phyloP scores from a whole-genome alignment of 1,140 invertebrate genomes.

The Danaus melanippus region DNA sequence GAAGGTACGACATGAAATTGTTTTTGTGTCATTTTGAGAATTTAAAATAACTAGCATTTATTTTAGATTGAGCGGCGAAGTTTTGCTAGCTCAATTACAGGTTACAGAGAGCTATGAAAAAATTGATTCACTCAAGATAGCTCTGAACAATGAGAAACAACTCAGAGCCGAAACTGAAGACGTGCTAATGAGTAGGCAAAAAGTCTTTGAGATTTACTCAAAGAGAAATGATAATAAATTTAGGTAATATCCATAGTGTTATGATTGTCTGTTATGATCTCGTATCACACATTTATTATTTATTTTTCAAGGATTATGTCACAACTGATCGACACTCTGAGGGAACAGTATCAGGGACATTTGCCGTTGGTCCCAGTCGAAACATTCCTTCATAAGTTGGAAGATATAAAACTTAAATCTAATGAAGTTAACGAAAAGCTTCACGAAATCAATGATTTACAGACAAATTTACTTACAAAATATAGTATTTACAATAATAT shows the following conservation, averaged over 20 bases:
- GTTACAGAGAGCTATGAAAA: constrained; percentile 50
- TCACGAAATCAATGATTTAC: constrained; percentile 50
- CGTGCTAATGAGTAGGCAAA: constrained; percentile 47
- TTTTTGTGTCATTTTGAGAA: constrained; percentile 5
- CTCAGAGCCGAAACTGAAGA: constrained; percentile 52
- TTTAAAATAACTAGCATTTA: constrained; percentile 6
- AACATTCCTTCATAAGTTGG: constrained; percentile 43
- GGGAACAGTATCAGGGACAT: constrained; percentile 61
- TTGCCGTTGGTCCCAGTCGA: constrained; percentile 53
- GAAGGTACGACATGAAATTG: constrained; percentile 46
- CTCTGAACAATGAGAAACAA: constrained; percentile 54
- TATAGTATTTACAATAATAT: constrained; percentile 54
- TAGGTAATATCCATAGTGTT: constrained; percentile 31
- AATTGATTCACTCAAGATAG: constrained; percentile 45
- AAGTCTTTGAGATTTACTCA: constrained; percentile 52
- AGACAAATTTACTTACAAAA: constrained; percentile 45
- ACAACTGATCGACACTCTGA: constrained; percentile 46
- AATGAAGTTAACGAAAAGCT: constrained; percentile 42
- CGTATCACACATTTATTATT: no score
- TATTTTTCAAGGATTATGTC: constrained; percentile 47
- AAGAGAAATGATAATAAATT: constrained; percentile 53
- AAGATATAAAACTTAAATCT: constrained; percentile 43
- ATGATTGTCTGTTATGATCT: no score
- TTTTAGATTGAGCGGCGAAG: constrained; percentile 57
- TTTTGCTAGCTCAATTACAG: constrained; percentile 60